Evolutionary conservation across 1,140 invertebrate species (phyloP).

Genomic region (Centruroides sculpturatus): DNA sequence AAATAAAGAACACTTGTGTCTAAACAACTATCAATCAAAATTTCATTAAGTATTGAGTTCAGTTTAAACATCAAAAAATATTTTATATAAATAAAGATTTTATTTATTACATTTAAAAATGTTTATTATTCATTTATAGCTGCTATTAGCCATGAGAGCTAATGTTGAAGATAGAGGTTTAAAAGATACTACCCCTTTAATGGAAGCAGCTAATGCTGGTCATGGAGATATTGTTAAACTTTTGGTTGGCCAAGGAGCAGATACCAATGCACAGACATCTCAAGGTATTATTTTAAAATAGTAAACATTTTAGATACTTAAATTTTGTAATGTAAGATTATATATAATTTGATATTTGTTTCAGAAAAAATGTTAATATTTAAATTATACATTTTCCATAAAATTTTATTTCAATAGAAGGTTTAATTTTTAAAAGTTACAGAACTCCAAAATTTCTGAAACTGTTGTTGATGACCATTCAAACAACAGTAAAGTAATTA

Average conservation of each 20-base stretch:
- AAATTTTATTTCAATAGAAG: too few relatives aligned
- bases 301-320: too few relatives aligned
- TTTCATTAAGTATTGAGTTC: background rate
- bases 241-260: conserved; percentile 77
- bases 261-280: conserved; percentile 90
- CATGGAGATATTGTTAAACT: conserved; percentile 88
- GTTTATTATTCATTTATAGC: conserved; percentile 35
- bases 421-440: too few relatives aligned
- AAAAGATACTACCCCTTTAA: conserved; percentile 90
- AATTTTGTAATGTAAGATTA: too few relatives aligned
- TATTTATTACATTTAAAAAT: too few relatives aligned
- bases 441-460: too few relatives aligned
- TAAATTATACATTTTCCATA: too few relatives aligned
- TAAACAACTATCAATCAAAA: background rate
- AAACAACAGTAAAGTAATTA: too few relatives aligned
- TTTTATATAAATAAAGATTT: background rate
- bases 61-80: background rate
- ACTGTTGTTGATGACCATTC: too few relatives aligned
- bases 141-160: conserved; percentile 88
- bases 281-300: conserved; percentile 45
- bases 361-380: too few relatives aligned
- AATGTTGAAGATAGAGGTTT: conserved; percentile 74
- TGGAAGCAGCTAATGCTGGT: conserved; percentile 91
- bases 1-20: too few relatives aligned
- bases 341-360: too few relatives aligned